Evolutionary conservation across 2,113 vertebrate genomes (phyloP).

Genomic region (Rhabdornis inornatus): DNA sequence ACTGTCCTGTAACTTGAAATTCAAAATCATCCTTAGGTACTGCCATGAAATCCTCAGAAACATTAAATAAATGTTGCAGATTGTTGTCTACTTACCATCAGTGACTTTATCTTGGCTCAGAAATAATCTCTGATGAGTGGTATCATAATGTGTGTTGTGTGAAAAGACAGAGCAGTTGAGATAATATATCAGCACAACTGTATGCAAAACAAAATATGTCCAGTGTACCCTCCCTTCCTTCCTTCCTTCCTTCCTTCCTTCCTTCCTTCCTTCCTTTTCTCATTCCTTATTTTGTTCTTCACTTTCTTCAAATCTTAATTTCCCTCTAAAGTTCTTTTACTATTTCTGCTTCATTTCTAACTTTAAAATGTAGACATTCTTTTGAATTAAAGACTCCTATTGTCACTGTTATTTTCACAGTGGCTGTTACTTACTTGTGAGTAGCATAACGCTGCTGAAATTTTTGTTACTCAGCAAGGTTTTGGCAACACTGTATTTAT

Average conservation of each 20-base stretch:
- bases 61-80: background rate
- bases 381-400: background rate
- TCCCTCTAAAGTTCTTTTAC: background rate
- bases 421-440: background rate
- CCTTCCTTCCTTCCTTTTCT: too few relatives aligned
- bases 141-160: background rate
- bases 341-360: background rate
- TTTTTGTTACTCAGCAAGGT: background rate
- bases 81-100: background rate
- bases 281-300: background rate
- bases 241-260: background rate
- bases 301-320: background rate
- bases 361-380: background rate
- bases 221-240: background rate
- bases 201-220: conserved; percentile 7
- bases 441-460: background rate
- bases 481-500: background rate
- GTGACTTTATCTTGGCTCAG: background rate
- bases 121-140: background rate
- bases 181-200: background rate
- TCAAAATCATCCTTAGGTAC: background rate
- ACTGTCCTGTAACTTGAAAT: background rate
- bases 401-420: background rate
- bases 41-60: background rate
- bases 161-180: background rate